These are phyloP conservation scores for Hoplostethus mediterraneus DNA, from an alignment of 2,797 vertebrate species.

Conservation along the genomic window DNA sequence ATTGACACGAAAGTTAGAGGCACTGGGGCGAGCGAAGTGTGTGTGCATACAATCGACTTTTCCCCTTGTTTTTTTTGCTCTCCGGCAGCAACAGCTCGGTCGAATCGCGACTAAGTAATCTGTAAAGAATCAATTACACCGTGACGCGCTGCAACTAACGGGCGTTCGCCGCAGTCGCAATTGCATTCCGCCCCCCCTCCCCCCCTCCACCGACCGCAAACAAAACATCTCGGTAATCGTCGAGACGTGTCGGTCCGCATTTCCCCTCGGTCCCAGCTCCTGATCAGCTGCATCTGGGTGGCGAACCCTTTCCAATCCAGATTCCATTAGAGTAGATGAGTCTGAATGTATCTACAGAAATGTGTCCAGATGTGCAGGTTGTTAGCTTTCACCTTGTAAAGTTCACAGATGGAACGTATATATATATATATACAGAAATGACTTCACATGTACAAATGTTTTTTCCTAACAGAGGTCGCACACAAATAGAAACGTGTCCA, in stretches of 20 bases:
- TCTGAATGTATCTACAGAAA: too few relatives aligned
- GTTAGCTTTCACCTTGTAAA: too few relatives aligned
- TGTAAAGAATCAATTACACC: conserved; percentile 19
- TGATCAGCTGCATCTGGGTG: background rate
- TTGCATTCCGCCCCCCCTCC: background rate
- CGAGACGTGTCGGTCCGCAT: background rate
- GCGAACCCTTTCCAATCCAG: too few relatives aligned
- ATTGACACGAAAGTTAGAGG: conserved; percentile 49
- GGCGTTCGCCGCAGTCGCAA: conserved; percentile 8
- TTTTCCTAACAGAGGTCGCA: too few relatives aligned
- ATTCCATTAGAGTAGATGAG: too few relatives aligned
- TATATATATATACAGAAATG: too few relatives aligned
- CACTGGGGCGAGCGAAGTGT: background rate
- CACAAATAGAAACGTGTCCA: too few relatives aligned
- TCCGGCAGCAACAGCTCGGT: conserved; percentile 30
- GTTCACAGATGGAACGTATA: too few relatives aligned
- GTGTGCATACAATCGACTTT: conserved; percentile 1
- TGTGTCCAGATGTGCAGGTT: too few relatives aligned
- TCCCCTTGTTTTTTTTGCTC: conserved; percentile 24
- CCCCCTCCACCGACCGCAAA: conserved; percentile 19
- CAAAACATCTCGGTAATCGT: conserved; percentile 8
- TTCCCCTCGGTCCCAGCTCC: background rate
- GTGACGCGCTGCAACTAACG: background rate
- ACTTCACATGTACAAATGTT: too few relatives aligned
- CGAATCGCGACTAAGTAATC: conserved; percentile 10